Conservation (phyloP, 2,113 vertebrate species). For the Paratilapia polleni region DNA sequence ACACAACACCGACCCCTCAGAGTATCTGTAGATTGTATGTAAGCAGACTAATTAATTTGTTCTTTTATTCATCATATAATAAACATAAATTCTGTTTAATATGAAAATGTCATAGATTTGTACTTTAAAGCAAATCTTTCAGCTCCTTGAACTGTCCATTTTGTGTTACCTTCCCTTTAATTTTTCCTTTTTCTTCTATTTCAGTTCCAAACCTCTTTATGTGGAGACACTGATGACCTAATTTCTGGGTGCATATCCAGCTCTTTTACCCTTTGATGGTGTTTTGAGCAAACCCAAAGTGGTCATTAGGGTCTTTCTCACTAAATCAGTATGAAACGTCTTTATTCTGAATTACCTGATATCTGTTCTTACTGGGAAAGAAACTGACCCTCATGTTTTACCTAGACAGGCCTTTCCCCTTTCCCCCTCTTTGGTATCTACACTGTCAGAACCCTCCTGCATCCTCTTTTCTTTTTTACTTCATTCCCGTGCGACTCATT, state of each 20-base stretch:
- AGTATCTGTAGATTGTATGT: background rate
- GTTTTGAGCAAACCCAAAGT: conserved; percentile 28
- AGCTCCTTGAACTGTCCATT: background rate
- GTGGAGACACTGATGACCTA: background rate
- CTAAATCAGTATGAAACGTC: conserved; percentile 36
- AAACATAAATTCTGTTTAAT: background rate
- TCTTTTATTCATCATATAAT: background rate
- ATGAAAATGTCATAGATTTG: conserved; percentile 14
- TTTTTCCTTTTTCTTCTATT: background rate
- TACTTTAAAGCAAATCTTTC: conserved; percentile 43
- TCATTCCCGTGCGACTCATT: background rate
- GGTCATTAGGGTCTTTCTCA: conserved; percentile 52
- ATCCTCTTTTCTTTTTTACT: background rate
- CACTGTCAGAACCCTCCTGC: conserved; percentile 17
- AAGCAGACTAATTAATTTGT: background rate
- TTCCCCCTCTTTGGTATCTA: conserved; percentile 10
- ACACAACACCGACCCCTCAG: background rate
- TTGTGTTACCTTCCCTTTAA: background rate
- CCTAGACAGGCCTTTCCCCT: conserved; percentile 1
- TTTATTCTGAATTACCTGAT: conserved; percentile 30
- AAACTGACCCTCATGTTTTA: conserved; percentile 8
- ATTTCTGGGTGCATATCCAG: conserved; percentile 3
- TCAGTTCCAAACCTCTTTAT: background rate
- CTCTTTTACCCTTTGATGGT: conserved; percentile 27
- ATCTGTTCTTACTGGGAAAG: background rate